A percentile compares a stretch with the other conserved stretches of the same genome.
phyloP scores from a whole-genome alignment of 2,888 invertebrate species.

The Sepiola atlantica region DNA sequence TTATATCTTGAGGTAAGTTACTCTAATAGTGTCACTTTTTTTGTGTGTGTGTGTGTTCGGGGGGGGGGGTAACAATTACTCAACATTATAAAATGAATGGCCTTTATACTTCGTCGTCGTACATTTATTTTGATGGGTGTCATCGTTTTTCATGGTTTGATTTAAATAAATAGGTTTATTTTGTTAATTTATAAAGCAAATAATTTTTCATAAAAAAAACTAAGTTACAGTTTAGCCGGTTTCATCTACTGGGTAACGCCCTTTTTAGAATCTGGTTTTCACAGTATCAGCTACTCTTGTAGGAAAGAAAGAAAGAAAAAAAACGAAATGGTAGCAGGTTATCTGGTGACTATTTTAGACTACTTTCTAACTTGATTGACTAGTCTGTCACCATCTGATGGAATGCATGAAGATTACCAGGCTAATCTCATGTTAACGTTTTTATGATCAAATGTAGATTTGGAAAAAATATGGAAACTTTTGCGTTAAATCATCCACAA shows the following conservation, averaged over 20 bases:
- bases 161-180: background rate
- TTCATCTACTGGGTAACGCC: background rate
- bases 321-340: background rate
- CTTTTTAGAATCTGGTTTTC: background rate
- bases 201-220: background rate
- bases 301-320: too few species aligned
- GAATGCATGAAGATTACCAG: too few species aligned
- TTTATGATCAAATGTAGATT: too few species aligned
- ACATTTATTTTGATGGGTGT: background rate
- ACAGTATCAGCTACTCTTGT: background rate
- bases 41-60: too few species aligned
- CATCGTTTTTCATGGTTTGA: background rate
- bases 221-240: background rate
- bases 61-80: background rate
- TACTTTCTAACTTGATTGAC: background rate
- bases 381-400: too few species aligned
- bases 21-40: background rate
- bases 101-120: background rate
- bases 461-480: too few species aligned
- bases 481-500: too few species aligned
- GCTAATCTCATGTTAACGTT: too few species aligned
- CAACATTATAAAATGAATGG: background rate
- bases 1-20: background rate
- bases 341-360: background rate
- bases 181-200: background rate